These are phyloP conservation scores for Malthinus flaveolus DNA, from an alignment of 2,888 invertebrate species.

Conservation along the genomic window DNA sequence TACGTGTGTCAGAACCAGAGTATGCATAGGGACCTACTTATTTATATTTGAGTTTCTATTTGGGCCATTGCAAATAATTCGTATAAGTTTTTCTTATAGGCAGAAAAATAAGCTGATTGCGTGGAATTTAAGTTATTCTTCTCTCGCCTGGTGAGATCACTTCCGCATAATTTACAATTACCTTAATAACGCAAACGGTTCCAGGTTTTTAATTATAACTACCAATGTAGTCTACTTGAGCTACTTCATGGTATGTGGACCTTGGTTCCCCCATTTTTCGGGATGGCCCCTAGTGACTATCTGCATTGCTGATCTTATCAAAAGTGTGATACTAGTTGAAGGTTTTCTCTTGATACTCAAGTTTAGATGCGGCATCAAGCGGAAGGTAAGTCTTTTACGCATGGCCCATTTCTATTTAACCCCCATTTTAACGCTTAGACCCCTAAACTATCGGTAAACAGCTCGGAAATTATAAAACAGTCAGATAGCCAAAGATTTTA, in stretches of 20 bases:
- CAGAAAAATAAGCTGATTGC: no score
- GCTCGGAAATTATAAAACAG: conserved; percentile 15
- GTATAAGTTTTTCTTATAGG: no score
- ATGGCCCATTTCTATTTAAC: no score
- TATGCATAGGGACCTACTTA: no score
- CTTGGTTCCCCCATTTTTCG: no score
- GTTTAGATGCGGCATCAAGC: neutral
- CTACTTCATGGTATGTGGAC: conserved; percentile 1
- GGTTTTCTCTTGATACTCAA: neutral
- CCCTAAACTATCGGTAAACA: neutral
- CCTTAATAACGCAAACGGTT: neutral
- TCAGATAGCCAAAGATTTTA: conserved; percentile 20
- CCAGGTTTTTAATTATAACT: conserved; percentile 19
- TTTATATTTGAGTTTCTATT: no score
- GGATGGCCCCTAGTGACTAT: conserved; percentile 22
- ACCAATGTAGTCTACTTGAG: conserved; percentile 19
- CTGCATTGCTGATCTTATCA: conserved; percentile 26
- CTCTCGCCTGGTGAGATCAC: no score
- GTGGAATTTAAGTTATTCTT: no score
- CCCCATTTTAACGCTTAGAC: neutral
- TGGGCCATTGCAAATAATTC: no score
- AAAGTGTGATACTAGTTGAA: conserved; percentile 16
- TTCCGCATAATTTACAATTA: no score
- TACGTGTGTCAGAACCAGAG: no score
- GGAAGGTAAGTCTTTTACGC: no score